phyloP scores from a whole-genome alignment of 2,113 vertebrate genomes.

The Papio anubis region DNA sequence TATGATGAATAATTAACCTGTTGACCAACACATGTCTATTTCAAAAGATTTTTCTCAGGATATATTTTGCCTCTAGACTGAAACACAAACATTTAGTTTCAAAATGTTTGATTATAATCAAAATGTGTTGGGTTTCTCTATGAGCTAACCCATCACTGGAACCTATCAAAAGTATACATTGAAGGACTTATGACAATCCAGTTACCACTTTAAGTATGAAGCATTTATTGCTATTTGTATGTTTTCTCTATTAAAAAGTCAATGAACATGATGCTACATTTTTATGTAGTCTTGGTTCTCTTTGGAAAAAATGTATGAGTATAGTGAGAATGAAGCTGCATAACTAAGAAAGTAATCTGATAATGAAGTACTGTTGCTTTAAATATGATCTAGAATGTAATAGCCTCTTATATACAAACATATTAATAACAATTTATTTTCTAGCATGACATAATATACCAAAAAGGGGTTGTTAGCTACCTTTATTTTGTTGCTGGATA shows the following conservation, averaged over 20 bases:
- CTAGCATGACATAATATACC: not conserved
- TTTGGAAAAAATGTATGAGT: not conserved
- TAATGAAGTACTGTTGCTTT: not conserved
- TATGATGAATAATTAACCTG: not conserved
- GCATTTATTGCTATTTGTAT: not conserved
- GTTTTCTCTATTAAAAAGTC: not conserved
- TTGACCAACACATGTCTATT: not conserved
- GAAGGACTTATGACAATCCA: not conserved
- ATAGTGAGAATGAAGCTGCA: not conserved
- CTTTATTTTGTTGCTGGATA: constrained; percentile 28
- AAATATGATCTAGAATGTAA: not conserved
- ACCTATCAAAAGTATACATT: not conserved
- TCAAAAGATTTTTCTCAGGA: not conserved
- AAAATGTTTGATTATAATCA: not conserved
- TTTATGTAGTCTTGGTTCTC: constrained; percentile 8
- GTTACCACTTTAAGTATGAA: not conserved
- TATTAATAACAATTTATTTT: constrained; percentile 25
- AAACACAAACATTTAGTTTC: not conserved
- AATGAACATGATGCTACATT: not conserved
- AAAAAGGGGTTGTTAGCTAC: not conserved
- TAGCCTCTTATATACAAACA: not conserved
- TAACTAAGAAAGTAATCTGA: not conserved
- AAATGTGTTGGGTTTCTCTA: not conserved
- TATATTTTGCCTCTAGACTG: not conserved
- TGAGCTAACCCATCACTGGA: not conserved